Evolutionary conservation across 1,140 invertebrate genomes (phyloP).

Genomic region (Papilio aristodemus): DNA sequence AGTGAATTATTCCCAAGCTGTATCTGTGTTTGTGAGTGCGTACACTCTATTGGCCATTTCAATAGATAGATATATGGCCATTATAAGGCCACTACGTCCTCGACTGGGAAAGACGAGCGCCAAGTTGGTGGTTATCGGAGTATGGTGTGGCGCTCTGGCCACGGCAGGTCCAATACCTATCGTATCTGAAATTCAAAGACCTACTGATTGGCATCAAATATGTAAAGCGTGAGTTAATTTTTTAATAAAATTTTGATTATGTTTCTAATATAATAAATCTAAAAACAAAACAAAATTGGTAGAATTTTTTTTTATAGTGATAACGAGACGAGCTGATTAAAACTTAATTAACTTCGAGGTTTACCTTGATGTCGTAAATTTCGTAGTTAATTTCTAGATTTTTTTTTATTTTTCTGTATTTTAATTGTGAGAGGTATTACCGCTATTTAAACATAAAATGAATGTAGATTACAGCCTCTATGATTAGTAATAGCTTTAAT

Average conservation of each 20-base stretch:
- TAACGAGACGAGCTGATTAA: not conserved
- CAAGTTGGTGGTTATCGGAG: conserved; percentile 85
- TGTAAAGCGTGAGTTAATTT: conserved; percentile 83
- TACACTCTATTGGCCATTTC: conserved; percentile 93
- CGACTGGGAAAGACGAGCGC: conserved; percentile 87
- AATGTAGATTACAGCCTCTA: no score
- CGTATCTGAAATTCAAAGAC: conserved; percentile 83
- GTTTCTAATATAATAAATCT: no score
- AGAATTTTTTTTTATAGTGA: not conserved
- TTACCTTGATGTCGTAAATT: not conserved
- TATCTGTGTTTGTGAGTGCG: conserved; percentile 91
- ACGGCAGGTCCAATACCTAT: conserved; percentile 91
- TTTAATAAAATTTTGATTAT: not conserved
- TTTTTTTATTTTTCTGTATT: no score
- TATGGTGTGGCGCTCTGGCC: conserved; percentile 89
- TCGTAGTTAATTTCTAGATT: no score
- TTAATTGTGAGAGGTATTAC: no score
- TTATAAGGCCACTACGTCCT: conserved; percentile 91
- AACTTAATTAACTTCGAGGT: not conserved
- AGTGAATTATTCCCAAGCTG: conserved; percentile 89
- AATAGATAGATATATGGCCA: conserved; percentile 92
- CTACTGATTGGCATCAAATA: conserved; percentile 80
- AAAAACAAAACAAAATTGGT: no score
- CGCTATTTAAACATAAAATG: no score
- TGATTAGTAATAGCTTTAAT: no score